Evolutionary conservation across 2,797 vertebrate species (phyloP).

Genomic region (Chaunax sp.): DNA sequence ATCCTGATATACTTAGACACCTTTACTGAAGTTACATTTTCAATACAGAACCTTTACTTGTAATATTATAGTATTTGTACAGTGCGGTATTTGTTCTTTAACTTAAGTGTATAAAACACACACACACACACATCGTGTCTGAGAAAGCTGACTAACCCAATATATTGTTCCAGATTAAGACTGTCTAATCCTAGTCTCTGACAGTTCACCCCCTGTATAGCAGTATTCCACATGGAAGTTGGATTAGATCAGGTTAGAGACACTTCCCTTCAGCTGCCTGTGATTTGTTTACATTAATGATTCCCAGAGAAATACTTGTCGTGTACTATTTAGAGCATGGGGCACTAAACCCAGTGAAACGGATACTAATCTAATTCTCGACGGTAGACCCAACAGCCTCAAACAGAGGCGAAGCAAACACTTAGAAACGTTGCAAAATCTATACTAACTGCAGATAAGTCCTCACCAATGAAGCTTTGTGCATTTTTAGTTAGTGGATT

Average conservation of each 20-base stretch:
- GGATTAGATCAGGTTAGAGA: constrained; percentile 71
- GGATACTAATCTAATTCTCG: constrained; percentile 50
- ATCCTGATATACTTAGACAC: too few species aligned
- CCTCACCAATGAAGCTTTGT: background rate
- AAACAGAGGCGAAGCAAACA: constrained; percentile 5
- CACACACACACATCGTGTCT: constrained; percentile 51
- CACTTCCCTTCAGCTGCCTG: constrained; percentile 51
- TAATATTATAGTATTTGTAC: too few species aligned
- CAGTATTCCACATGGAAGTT: constrained; percentile 65
- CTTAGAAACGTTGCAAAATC: constrained; percentile 9
- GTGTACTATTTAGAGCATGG: constrained; percentile 45
- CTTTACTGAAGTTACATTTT: too few species aligned
- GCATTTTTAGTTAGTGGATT: too few species aligned
- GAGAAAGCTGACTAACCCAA: constrained; percentile 75
- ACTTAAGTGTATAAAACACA: constrained; percentile 5
- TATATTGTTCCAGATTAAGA: constrained; percentile 80
- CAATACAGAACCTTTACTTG: too few species aligned
- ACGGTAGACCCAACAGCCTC: background rate
- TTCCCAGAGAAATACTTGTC: constrained; percentile 48
- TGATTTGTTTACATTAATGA: constrained; percentile 60
- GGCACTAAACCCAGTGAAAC: constrained; percentile 46
- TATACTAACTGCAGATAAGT: background rate
- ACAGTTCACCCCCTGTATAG: constrained; percentile 63
- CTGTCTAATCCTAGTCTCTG: constrained; percentile 73
- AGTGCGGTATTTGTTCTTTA: too few species aligned